These are phyloP conservation scores for Esox masquinongy DNA, from an alignment of 2,797 vertebrate genomes.

Conservation along the genomic window DNA sequence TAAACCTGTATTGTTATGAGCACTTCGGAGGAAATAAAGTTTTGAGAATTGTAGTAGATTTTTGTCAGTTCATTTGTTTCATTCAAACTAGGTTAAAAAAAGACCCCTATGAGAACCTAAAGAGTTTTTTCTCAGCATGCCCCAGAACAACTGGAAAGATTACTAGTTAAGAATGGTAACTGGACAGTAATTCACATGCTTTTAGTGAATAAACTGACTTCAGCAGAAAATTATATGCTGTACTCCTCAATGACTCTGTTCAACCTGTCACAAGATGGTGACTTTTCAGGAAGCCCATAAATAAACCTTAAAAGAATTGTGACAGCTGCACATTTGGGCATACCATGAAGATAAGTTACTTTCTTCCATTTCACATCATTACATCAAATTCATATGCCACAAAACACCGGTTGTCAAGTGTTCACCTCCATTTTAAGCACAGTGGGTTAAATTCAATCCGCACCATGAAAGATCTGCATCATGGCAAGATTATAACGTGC, in stretches of 20 bases:
- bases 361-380: neutral
- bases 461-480: too few relatives aligned
- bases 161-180: neutral
- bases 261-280: neutral
- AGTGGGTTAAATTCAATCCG: too few relatives aligned
- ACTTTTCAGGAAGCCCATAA: neutral
- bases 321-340: neutral
- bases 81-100: neutral
- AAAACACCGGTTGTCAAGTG: neutral
- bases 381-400: neutral
- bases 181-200: neutral
- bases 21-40: conserved; percentile 34
- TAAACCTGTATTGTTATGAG: conserved; percentile 34
- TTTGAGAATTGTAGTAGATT: conserved; percentile 2
- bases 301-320: conserved; percentile 3
- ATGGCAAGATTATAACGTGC: too few relatives aligned
- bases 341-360: neutral
- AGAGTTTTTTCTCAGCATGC: neutral
- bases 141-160: too few relatives aligned
- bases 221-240: neutral
- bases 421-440: neutral
- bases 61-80: conserved; percentile 1
- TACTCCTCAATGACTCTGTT: neutral
- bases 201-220: neutral
- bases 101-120: neutral